Percentiles rank a stretch among this genome's conserved stretches.
phyloP scores from a whole-genome alignment of 1,140 invertebrate genomes.

The Lordiphosa mommai region DNA sequence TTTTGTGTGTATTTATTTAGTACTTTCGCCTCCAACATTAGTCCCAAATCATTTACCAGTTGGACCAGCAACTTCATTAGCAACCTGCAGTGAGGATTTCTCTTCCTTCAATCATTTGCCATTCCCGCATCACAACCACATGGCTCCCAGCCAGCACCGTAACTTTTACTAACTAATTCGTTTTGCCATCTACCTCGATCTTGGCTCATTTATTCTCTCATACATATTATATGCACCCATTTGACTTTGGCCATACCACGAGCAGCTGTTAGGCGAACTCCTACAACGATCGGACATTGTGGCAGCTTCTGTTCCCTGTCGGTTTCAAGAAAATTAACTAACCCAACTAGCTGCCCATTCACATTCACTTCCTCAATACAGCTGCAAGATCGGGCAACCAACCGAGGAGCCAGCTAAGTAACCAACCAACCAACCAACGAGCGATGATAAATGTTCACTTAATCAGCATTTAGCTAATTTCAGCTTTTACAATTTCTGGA shows the following conservation, averaged over 20 bases:
- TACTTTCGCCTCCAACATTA: too few relatives aligned
- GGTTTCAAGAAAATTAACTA: slow-evolving; percentile 74
- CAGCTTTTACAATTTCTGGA: slow-evolving; percentile 69
- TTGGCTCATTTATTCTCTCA: slow-evolving; percentile 28
- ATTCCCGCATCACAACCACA: too few relatives aligned
- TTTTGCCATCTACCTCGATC: slow-evolving; percentile 18
- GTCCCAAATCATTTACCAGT: too few relatives aligned
- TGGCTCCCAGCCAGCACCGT: neutral
- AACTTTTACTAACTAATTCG: slow-evolving; percentile 52
- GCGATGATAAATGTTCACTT: slow-evolving; percentile 79
- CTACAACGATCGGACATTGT: slow-evolving; percentile 19
- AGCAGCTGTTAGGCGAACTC: slow-evolving; percentile 56
- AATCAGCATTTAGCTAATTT: slow-evolving; percentile 80
- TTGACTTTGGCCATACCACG: neutral
- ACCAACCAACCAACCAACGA: slow-evolving; percentile 40
- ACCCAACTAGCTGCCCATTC: slow-evolving; percentile 44
- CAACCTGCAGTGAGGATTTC: too few relatives aligned
- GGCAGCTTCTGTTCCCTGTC: slow-evolving; percentile 56
- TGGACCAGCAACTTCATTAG: too few relatives aligned
- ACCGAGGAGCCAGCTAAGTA: neutral
- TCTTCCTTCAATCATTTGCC: too few relatives aligned
- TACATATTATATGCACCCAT: slow-evolving; percentile 2
- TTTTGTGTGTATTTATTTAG: too few relatives aligned
- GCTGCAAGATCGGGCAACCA: slow-evolving; percentile 19
- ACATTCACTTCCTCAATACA: slow-evolving; percentile 54